These are phyloP conservation scores for Phania funesta DNA, from an alignment of 2,888 invertebrate species.

Conservation along the genomic window DNA sequence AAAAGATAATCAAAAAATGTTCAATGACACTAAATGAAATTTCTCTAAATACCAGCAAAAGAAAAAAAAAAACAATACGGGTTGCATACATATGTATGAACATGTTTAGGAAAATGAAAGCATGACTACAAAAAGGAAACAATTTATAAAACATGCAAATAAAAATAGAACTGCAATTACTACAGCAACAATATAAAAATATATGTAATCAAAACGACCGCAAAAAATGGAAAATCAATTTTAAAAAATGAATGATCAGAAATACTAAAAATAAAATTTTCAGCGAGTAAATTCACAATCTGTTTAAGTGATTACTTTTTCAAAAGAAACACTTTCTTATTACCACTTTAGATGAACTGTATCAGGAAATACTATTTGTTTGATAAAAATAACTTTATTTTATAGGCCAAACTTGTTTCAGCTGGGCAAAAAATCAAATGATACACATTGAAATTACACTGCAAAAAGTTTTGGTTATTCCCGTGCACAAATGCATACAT, in stretches of 20 bases:
- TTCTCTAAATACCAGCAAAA: neutral
- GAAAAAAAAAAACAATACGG: neutral
- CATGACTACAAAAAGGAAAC: slow-evolving; percentile 17
- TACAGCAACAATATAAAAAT: slow-evolving; percentile 12
- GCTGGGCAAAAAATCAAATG: neutral
- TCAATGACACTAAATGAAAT: slow-evolving; percentile 31
- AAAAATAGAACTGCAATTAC: slow-evolving; percentile 45
- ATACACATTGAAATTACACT: slow-evolving; percentile 5
- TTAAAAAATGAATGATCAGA: neutral
- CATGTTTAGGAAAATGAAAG: slow-evolving; percentile 26
- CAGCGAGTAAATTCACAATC: neutral
- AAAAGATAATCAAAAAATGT: slow-evolving; percentile 18
- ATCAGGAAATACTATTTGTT: slow-evolving; percentile 2
- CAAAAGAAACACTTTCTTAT: neutral
- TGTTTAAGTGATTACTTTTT: neutral
- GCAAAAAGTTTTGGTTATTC: slow-evolving; percentile 11
- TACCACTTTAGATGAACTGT: neutral
- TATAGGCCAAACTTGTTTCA: slow-evolving; percentile 4
- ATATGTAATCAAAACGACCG: neutral
- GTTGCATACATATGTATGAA: slow-evolving; percentile 30
- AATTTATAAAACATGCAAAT: slow-evolving; percentile 20
- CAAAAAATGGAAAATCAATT: slow-evolving; percentile 57
- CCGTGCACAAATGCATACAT: neutral
- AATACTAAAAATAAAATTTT: neutral
- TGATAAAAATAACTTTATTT: neutral